Evolutionary conservation across 2,113 vertebrate genomes (phyloP), one percentile per base, ranked within the genome.

Genomic region (Gobio gobio): DNA sequence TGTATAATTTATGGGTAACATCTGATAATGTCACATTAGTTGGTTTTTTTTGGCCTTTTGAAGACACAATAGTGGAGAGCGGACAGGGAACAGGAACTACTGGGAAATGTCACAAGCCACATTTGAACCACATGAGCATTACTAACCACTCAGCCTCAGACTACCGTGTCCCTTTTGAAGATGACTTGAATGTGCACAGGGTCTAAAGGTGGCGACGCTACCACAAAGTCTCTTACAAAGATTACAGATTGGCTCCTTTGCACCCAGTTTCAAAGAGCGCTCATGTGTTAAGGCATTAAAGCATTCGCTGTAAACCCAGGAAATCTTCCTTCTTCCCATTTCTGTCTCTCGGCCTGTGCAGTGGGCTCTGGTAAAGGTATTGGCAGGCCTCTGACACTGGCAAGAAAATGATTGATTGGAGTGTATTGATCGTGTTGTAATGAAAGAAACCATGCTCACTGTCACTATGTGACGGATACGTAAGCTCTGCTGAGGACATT

Each of bases 341-440:
- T 56, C 43, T 51, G 8, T 72, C n/a, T 51, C 22, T 76, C 6
- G 2, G 6, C 43, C 18, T 79, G 58, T 26, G 76, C 58, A 63
- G 58, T 29, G 9, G 7, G 24, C 49, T 83, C 81, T 72, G 26
- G 64, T 83, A 72, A 83, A 72, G 33, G 64, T 83, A 58, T 58
- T 83, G 81, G 22, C 49, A 73, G 81, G 12, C 22, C 80, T 83
- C 66, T 72, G 64, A 72, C 29, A 58, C 66, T 56, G 22, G 66
- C 49, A 58, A 26, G 81, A 83, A 72, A 56, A 83, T 58, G 66
- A 83, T 43, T 83, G 81, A 83, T 83, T 56, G 49, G 66, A 72
- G 47, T 58, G n/a, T 79, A 78, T 78, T 36, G 66, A 85, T 85
- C 22, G 66, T 73, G 43, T 47, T 80, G 54, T 63, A 80, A 85